phyloP scores from a whole-genome alignment of 2,888 invertebrate species.

The Dicyrtomina minuta region DNA sequence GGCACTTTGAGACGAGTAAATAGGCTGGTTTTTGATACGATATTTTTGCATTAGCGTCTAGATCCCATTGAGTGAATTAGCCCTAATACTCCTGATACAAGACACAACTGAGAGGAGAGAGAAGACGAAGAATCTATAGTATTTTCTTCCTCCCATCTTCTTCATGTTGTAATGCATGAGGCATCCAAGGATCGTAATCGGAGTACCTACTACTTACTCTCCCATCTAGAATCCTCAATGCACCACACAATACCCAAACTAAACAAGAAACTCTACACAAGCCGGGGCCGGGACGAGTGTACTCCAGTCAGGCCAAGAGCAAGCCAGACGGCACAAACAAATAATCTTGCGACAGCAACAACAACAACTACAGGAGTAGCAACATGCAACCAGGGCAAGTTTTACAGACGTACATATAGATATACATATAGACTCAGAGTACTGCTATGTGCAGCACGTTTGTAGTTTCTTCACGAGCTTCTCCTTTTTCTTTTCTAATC shows the following conservation, averaged over 20 bases:
- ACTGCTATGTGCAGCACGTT: no score
- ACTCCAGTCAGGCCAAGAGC: not conserved
- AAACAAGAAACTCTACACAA: not conserved
- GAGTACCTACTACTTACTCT: slow-evolving; percentile 4
- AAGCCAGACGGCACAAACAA: no score
- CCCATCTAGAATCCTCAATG: not conserved
- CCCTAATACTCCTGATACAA: slow-evolving; percentile 18
- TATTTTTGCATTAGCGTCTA: slow-evolving; percentile 52
- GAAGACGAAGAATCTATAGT: slow-evolving; percentile 2
- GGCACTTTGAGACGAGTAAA: slow-evolving; percentile 36
- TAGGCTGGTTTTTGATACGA: slow-evolving; percentile 38
- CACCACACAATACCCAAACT: not conserved
- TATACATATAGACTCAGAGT: no score
- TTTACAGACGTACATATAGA: no score
- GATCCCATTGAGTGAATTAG: slow-evolving; percentile 50
- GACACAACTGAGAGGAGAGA: not conserved
- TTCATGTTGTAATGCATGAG: slow-evolving; percentile 19
- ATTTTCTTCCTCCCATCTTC: not conserved
- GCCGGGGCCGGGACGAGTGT: not conserved
- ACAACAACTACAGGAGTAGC: no score
- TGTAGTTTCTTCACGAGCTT: no score
- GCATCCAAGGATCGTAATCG: slow-evolving; percentile 3
- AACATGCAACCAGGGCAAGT: no score
- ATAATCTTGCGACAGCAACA: no score
- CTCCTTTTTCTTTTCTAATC: no score